These are phyloP conservation scores for Theristus sp. DNA, from an alignment of 2,888 invertebrate genomes.

Conservation along the genomic window DNA sequence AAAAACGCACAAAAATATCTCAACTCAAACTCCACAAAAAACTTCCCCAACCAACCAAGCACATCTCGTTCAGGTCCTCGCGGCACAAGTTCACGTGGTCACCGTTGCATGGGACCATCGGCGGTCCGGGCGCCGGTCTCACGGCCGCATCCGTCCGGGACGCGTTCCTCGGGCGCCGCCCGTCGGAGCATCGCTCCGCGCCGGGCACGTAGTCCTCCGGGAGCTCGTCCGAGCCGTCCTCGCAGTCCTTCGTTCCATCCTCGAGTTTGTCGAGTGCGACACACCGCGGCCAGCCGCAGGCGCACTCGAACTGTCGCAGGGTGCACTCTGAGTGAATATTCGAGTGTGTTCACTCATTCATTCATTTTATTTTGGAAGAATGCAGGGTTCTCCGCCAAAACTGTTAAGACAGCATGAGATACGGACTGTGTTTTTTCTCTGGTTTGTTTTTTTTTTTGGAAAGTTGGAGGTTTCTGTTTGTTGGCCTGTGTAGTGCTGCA, in stretches of 20 bases:
- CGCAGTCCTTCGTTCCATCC: constrained; percentile 33
- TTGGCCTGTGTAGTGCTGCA: not conserved
- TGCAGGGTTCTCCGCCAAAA: too few species aligned
- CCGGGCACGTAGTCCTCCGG: not conserved
- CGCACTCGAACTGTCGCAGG: constrained; percentile 31
- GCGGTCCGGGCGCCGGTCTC: not conserved
- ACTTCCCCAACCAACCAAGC: constrained; percentile 12
- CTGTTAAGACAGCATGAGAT: too few species aligned
- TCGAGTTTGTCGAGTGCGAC: constrained; percentile 27
- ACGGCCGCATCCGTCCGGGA: not conserved
- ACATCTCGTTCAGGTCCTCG: constrained; percentile 19
- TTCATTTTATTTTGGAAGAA: too few species aligned
- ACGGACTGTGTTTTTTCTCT: too few species aligned
- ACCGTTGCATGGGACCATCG: constrained; percentile 8
- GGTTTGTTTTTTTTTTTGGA: too few species aligned
- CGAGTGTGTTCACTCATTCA: too few species aligned
- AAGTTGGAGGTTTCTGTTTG: not conserved
- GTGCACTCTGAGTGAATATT: constrained; percentile 32
- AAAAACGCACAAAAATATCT: too few species aligned
- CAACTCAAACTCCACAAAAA: not conserved
- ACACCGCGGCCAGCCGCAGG: constrained; percentile 34
- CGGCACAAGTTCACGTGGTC: constrained; percentile 11
- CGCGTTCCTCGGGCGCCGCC: constrained; percentile 6
- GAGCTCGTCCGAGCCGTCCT: constrained; percentile 34
- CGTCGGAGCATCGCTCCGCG: constrained; percentile 8